Base-by-base conservation (phyloP, 2,797 vertebrate species). In the Lithobates pipiens region DNA sequence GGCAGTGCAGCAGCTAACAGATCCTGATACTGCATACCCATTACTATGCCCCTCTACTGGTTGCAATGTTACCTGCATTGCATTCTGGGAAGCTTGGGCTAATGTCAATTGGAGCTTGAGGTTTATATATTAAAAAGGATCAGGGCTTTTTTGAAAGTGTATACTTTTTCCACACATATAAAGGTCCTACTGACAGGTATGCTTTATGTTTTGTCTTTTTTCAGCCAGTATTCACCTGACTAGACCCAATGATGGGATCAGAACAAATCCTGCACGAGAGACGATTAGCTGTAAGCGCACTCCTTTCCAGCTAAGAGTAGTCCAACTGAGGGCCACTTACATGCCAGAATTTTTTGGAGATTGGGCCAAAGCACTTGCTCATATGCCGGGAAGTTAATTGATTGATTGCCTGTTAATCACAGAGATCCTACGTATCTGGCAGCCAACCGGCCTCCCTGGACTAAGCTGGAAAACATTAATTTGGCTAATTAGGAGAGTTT, bases 371-470 rank as follows among this genome's bases (percentile, higher is more conserved):
- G 44, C 79, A 81, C 79, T 81, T 81, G 79, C 32, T 81, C 54
- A 81, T 81, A 21, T 63, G 68, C 23, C 57, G 68, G 79, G 54
- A 81, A 81, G 69, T 63, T 81, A 81, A 81, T 81, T 39, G 79
- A 81, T 70, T 81, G 69, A 81, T 81, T 81, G 79, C 13, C 54
- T 70, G 79, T 81, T 81, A 81, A 81, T 81, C 71, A 81, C n/a
- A 71, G 79, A 73, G 71, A 78, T 78, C 76, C 76, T 44, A 46
- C n/a, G 63, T 42, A 72, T 25, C 69, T 81, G 79, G 79, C 69
- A 25, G n/a, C 34, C 46, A 5, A 5, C 3, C 16, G 25, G 50
- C 69, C 79, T 73, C 8, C 34, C 32, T 73, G 79, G 50, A 81
- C 57, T 27, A 50, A 61, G 69, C 79, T 81, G 79, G 69, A 81